A percentile compares a stretch with the other conserved stretches of the same genome.
These are phyloP conservation scores for Hapalemur alaotrensis DNA, from an alignment of 2,797 vertebrate species.

Conservation along the genomic window DNA sequence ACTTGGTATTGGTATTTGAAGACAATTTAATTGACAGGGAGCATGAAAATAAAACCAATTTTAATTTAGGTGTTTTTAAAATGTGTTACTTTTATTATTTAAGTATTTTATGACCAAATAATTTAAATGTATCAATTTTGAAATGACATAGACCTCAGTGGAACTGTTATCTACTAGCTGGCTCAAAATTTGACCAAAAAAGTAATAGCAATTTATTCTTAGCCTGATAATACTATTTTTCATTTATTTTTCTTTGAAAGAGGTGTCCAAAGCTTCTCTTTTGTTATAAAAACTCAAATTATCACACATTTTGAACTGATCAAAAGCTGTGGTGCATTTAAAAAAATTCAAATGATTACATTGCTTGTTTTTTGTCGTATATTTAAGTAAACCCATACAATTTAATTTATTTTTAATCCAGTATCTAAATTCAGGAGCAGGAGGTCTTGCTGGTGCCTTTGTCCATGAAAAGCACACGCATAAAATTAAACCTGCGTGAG, in stretches of 20 bases:
- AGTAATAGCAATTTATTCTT: neutral
- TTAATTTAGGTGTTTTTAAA: neutral
- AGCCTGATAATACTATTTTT: neutral
- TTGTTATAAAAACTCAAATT: neutral
- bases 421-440: slow-evolving; percentile 96
- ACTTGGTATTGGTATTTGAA: neutral
- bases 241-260: slow-evolving; percentile 13
- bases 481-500: slow-evolving; percentile 91
- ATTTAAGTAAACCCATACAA: neutral
- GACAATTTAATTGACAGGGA: neutral
- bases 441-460: slow-evolving; percentile 92
- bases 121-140: neutral
- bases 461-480: slow-evolving; percentile 91
- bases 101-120: neutral
- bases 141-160: neutral
- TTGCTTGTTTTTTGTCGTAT: neutral
- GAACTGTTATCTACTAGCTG: neutral
- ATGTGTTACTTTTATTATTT: neutral
- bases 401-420: slow-evolving; percentile 77
- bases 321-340: neutral
- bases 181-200: neutral
- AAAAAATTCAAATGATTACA: neutral
- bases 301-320: neutral
- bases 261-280: neutral
- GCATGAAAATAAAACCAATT: neutral